Percentiles rank a stretch among this genome's conserved stretches.
These are phyloP conservation scores for Spheniscus humboldti DNA, from an alignment of 2,797 vertebrate species.

Conservation along the genomic window DNA sequence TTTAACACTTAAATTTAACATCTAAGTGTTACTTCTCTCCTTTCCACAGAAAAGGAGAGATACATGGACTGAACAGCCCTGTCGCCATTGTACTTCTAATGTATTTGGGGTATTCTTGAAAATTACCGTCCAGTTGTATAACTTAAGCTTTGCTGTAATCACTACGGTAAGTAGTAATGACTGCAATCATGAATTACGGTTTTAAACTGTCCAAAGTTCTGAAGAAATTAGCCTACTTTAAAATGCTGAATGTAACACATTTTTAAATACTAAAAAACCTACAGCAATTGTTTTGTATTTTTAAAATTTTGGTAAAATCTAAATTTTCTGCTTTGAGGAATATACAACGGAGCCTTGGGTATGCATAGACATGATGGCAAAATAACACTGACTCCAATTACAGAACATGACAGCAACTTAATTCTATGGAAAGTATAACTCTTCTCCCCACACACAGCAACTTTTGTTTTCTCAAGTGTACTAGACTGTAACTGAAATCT, in stretches of 20 bases:
- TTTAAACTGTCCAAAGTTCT: background rate
- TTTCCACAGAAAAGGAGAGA: background rate
- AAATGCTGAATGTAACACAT: background rate
- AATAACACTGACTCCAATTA: background rate
- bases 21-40: background rate
- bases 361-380: background rate
- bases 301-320: background rate
- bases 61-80: background rate
- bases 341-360: background rate
- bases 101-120: background rate
- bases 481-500: background rate
- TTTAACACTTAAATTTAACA: background rate
- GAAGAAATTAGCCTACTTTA: background rate
- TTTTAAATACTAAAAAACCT: background rate
- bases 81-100: background rate
- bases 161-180: background rate
- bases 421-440: background rate
- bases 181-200: background rate
- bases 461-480: background rate
- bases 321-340: background rate
- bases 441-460: background rate
- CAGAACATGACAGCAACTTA: background rate
- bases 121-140: background rate
- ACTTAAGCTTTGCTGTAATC: background rate
- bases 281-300: background rate